A percentile compares a stretch with the other conserved stretches of the same genome.
Conservation (phyloP, 2,797 vertebrate species). For the Enteromius anoplus region DNA sequence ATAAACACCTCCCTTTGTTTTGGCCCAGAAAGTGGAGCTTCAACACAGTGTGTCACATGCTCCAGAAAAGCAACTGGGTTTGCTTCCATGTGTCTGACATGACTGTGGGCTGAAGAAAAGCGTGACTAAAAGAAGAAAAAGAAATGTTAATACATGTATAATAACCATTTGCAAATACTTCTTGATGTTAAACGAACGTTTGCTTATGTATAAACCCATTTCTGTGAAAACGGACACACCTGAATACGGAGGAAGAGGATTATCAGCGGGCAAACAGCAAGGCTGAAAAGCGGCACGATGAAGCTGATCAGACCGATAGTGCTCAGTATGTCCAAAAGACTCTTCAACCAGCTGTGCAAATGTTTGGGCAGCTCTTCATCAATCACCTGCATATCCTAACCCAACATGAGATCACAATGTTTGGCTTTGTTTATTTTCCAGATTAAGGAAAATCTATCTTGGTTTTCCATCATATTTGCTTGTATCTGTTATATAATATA, state of each 20-base stretch:
- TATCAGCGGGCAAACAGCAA: conserved; percentile 65
- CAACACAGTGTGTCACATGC: background rate
- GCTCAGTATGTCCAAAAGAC: conserved; percentile 67
- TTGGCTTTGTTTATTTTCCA: background rate
- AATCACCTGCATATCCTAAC: conserved; percentile 71
- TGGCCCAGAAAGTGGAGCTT: conserved; percentile 60
- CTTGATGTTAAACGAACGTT: background rate
- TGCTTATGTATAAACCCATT: background rate
- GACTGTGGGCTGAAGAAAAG: conserved; percentile 55
- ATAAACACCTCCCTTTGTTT: conserved; percentile 69
- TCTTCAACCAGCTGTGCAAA: conserved; percentile 68
- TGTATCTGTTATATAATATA: background rate
- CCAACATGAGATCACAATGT: conserved; percentile 14
- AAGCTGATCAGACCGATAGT: conserved; percentile 68
- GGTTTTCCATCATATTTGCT: background rate
- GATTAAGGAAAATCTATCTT: background rate
- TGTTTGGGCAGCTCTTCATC: conserved; percentile 70
- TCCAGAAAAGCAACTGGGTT: conserved; percentile 60
- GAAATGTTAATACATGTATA: background rate
- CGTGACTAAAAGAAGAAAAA: conserved; percentile 29
- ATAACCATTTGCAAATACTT: background rate
- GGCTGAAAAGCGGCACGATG: conserved; percentile 67
- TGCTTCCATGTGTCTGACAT: conserved; percentile 63
- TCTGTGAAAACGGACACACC: conserved; percentile 58
- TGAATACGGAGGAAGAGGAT: conserved; percentile 70